These are phyloP conservation scores for Microchirus variegatus DNA, from an alignment of 2,797 vertebrate genomes.

Conservation along the genomic window DNA sequence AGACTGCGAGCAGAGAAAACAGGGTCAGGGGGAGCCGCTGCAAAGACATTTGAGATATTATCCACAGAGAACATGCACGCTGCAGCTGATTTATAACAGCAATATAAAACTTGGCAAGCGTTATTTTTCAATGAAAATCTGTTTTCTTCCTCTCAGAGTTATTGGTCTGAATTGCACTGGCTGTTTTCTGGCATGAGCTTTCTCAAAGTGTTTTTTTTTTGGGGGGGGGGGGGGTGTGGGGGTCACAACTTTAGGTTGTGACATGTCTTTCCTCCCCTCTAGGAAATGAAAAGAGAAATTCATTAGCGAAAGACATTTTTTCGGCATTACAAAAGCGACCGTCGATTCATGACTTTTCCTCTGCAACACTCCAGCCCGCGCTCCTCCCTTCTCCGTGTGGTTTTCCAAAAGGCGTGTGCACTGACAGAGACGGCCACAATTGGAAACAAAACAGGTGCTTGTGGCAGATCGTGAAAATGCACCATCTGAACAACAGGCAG, in stretches of 20 bases:
- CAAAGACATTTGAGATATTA: constrained; percentile 63
- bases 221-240: no score
- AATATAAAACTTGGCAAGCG: constrained; percentile 55
- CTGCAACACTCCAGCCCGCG: not conserved
- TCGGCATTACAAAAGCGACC: constrained; percentile 8
- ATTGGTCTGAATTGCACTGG: constrained; percentile 19
- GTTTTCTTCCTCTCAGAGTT: constrained; percentile 28
- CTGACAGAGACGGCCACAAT: constrained; percentile 13
- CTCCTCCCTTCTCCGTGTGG: constrained; percentile 12
- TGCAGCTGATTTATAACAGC: constrained; percentile 58
- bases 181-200: constrained; percentile 15
- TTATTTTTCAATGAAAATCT: constrained; percentile 51
- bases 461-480: constrained; percentile 6
- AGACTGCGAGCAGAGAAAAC: constrained; percentile 44
- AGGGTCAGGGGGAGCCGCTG: constrained; percentile 46
- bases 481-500: constrained; percentile 5
- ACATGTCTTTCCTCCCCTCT: constrained; percentile 13
- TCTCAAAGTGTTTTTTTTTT: not conserved
- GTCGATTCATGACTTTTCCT: constrained; percentile 3
- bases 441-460: constrained; percentile 39
- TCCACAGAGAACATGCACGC: constrained; percentile 53
- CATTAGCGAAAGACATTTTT: constrained; percentile 10
- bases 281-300: constrained; percentile 31
- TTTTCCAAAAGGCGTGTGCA: constrained; percentile 2
- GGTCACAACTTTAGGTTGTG: constrained; percentile 15